These are phyloP conservation scores for Columba janthina DNA, from an alignment of 2,113 vertebrate species.

Conservation along the genomic window DNA sequence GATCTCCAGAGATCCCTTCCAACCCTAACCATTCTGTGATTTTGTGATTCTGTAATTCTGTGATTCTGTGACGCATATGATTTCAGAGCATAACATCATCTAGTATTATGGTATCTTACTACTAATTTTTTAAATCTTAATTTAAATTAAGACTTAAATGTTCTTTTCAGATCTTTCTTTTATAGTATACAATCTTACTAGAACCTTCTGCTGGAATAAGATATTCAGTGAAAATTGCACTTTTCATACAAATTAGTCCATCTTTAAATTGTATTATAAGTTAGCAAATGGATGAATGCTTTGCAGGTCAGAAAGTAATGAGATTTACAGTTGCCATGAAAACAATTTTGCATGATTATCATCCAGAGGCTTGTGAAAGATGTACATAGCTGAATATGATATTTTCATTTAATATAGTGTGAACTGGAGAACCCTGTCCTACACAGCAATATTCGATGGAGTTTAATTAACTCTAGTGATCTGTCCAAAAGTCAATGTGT, in stretches of 20 bases:
- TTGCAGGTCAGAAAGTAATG: conserved; percentile 7
- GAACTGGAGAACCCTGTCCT: background rate
- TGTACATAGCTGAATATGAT: background rate
- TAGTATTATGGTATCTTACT: background rate
- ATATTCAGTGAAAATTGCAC: background rate
- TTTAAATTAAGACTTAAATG: fast-evolving
- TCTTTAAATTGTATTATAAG: background rate
- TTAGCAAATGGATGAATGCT: background rate
- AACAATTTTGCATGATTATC: conserved; percentile 8
- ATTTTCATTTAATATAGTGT: background rate
- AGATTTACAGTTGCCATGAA: conserved; percentile 18
- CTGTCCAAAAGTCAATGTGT: conserved; percentile 24
- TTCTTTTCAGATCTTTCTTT: background rate
- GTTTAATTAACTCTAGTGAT: conserved; percentile 62
- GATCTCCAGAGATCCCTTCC: no score
- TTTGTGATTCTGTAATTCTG: no score
- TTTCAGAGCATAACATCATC: background rate
- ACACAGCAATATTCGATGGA: conserved; percentile 21
- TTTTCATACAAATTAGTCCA: background rate
- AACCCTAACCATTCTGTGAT: no score
- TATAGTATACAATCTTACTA: background rate
- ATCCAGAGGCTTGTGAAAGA: background rate
- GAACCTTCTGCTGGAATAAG: background rate
- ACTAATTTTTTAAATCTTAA: background rate
- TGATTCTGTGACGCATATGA: background rate